Conservation (phyloP, 2,888 invertebrate species). For the Chelonus formosanus region DNA sequence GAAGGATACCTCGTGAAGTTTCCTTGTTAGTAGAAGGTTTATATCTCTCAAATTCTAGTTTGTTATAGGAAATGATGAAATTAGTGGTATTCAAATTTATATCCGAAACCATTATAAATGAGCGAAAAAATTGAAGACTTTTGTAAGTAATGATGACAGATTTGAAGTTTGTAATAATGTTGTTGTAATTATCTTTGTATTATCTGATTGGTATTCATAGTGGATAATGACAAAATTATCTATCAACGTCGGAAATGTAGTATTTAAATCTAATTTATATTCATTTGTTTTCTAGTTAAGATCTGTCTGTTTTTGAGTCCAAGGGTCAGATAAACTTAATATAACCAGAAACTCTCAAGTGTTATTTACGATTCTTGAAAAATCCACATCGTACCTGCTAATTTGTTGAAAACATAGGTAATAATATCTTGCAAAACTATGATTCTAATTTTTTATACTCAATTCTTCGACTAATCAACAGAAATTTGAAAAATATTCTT, state of each 20-base stretch:
- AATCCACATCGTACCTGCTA: constrained; percentile 96
- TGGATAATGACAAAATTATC: too few species aligned
- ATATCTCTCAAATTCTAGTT: constrained; percentile 98
- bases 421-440: too few species aligned
- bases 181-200: constrained; percentile 72
- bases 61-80: constrained; percentile 92
- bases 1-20: too few species aligned
- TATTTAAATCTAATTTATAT: too few species aligned
- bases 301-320: constrained; percentile 89
- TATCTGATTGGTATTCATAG: constrained; percentile 8
- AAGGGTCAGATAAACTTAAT: constrained; percentile 79
- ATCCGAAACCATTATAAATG: constrained; percentile 90
- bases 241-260: not conserved
- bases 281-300: constrained; percentile 73
- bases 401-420: too few species aligned
- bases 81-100: constrained; percentile 91
- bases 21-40: constrained; percentile 94
- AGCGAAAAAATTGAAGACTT: constrained; percentile 87
- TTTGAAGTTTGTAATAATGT: constrained; percentile 95
- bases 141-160: constrained; percentile 81
- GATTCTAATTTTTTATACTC: too few species aligned
- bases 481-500: not conserved
- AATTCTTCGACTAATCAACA: not conserved
- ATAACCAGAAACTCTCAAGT: constrained; percentile 90
- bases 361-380: constrained; percentile 94